These are phyloP conservation scores for Rallus limicola DNA, from an alignment of 2,113 vertebrate genomes.

Conservation along the genomic window DNA sequence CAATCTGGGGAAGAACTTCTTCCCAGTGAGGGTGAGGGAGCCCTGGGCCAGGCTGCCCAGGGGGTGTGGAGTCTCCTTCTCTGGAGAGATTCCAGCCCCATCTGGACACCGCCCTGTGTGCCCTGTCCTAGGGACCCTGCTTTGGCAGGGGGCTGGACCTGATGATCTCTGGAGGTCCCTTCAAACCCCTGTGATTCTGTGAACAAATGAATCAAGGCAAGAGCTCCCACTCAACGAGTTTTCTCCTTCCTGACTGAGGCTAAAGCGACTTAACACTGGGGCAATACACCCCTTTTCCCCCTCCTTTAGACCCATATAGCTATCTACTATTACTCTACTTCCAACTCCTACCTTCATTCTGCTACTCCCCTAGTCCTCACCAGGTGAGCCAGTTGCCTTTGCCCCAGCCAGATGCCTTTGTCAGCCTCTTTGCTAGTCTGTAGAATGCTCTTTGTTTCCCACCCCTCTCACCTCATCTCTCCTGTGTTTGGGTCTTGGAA, in stretches of 20 bases:
- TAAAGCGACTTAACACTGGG: background rate
- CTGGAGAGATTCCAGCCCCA: too few relatives aligned
- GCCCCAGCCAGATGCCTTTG: background rate
- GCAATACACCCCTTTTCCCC: background rate
- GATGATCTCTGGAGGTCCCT: too few relatives aligned
- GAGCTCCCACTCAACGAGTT: background rate
- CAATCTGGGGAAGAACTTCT: too few relatives aligned
- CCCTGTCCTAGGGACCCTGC: too few relatives aligned
- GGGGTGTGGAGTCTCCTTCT: too few relatives aligned
- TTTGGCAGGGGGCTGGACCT: too few relatives aligned
- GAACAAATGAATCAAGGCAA: background rate
- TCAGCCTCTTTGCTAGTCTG: background rate
- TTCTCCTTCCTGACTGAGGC: background rate
- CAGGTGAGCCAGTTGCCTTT: background rate
- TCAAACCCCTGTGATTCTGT: too few relatives aligned
- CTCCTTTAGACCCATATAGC: fast-evolving
- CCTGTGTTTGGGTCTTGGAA: fast-evolving
- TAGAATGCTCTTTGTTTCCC: background rate
- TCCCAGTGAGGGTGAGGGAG: too few relatives aligned
- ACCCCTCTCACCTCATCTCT: background rate
- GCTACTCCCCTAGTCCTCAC: background rate
- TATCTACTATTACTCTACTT: background rate
- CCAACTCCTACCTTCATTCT: background rate
- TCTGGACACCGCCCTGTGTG: too few relatives aligned
- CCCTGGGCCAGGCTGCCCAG: too few relatives aligned